Evolutionary conservation across 2,888 invertebrate species (phyloP).

Genomic region (Drosophila mayaguana): DNA sequence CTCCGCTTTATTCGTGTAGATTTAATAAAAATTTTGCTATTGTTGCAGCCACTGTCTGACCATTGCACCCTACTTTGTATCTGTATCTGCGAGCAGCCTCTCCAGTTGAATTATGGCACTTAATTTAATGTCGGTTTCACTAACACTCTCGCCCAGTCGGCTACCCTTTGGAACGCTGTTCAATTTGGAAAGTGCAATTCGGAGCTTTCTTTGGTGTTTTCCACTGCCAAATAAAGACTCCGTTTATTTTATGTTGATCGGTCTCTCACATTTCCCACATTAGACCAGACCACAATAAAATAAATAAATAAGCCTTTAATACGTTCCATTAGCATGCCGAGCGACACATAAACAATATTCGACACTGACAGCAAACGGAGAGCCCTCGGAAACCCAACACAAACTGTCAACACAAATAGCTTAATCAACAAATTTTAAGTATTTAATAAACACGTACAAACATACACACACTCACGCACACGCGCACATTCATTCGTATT

Average conservation of each 20-base stretch:
- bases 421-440: constrained; percentile 66
- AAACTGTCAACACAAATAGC: constrained; percentile 64
- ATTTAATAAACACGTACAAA: constrained; percentile 22
- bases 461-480: neutral
- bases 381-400: constrained; percentile 31
- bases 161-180: constrained; percentile 40
- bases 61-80: constrained; percentile 42
- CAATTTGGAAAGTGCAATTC: constrained; percentile 43
- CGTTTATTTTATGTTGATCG: constrained; percentile 29
- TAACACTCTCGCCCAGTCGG: neutral
- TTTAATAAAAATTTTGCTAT: constrained; percentile 71
- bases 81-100: constrained; percentile 26
- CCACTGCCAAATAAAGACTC: constrained; percentile 13
- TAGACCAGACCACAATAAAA: constrained; percentile 1
- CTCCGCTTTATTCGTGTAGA: constrained; percentile 55
- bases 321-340: constrained; percentile 2
- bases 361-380: constrained; percentile 17
- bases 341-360: constrained; percentile 29
- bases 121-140: constrained; percentile 47
- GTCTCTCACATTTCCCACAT: constrained; percentile 5
- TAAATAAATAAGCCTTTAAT: constrained; percentile 8
- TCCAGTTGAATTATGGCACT: constrained; percentile 57
- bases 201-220: constrained; percentile 18
- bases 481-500: neutral
- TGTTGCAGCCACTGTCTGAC: constrained; percentile 62